Evolutionary conservation across 2,888 invertebrate genomes (phyloP).

Genomic region (Ommatoiulus sabulosus): DNA sequence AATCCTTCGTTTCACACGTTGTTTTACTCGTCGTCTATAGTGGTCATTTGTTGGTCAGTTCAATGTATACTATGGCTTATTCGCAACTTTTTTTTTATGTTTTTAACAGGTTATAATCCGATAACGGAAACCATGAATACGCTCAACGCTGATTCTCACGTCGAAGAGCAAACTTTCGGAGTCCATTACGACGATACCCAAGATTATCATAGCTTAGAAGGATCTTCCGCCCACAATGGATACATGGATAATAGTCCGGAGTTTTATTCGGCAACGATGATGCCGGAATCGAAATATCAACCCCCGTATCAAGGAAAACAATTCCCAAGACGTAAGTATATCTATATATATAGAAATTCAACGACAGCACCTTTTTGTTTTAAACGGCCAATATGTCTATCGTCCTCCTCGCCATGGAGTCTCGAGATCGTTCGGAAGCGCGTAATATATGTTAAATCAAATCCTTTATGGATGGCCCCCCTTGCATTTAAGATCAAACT

Average conservation of each 20-base stretch:
- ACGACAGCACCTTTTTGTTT: no score
- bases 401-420: no score
- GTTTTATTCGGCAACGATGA: slow-evolving; percentile 58
- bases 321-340: slow-evolving; percentile 56
- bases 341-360: background rate
- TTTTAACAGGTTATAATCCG: slow-evolving; percentile 57
- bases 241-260: slow-evolving; percentile 59
- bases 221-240: slow-evolving; percentile 56
- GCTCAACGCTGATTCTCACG: slow-evolving; percentile 56
- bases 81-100: background rate
- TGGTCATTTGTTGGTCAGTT: no score
- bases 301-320: slow-evolving; percentile 56
- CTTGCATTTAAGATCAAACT: no score
- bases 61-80: no score
- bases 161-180: slow-evolving; percentile 58
- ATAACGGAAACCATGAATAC: slow-evolving; percentile 59
- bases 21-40: no score
- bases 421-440: no score
- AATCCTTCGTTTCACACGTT: background rate
- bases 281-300: slow-evolving; percentile 59
- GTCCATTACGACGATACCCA: slow-evolving; percentile 57
- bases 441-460: no score
- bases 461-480: background rate
- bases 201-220: slow-evolving; percentile 59
- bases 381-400: no score